Conservation (phyloP, 1,140 invertebrate species). For the Doryteuthis pealeii region DNA sequence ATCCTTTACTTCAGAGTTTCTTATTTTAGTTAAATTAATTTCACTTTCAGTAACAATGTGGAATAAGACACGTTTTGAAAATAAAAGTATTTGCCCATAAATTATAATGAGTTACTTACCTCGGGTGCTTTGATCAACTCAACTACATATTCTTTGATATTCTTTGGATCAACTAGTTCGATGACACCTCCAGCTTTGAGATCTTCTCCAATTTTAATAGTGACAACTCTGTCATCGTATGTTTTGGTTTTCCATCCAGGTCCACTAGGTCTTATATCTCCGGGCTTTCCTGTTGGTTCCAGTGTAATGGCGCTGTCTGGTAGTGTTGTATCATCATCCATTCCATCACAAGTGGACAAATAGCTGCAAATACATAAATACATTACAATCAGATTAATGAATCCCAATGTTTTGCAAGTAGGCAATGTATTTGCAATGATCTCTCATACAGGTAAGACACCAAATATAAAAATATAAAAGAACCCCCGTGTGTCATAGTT, state of each 20-base stretch:
- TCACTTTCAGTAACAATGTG: too few relatives aligned
- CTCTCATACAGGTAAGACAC: too few relatives aligned
- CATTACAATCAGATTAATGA: too few relatives aligned
- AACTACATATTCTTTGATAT: not conserved
- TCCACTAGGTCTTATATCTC: not conserved
- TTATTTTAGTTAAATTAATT: too few relatives aligned
- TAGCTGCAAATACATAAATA: too few relatives aligned
- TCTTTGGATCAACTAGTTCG: not conserved
- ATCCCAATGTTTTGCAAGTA: too few relatives aligned
- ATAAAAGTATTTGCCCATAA: too few relatives aligned
- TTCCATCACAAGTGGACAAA: not conserved
- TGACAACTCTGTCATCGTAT: not conserved
- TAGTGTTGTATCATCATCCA: not conserved
- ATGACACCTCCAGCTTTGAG: not conserved
- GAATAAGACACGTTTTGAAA: too few relatives aligned
- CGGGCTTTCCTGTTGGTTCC: not conserved
- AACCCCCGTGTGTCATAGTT: too few relatives aligned
- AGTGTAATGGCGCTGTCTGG: not conserved
- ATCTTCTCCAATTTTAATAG: not conserved
- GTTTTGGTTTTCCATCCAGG: not conserved
- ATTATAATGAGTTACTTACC: not conserved
- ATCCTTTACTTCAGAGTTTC: too few relatives aligned
- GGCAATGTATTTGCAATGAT: too few relatives aligned
- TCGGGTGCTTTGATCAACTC: not conserved
- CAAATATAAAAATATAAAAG: too few relatives aligned